Conservation (phyloP, 1,140 invertebrate genomes). For the Eriosoma lanigerum region DNA sequence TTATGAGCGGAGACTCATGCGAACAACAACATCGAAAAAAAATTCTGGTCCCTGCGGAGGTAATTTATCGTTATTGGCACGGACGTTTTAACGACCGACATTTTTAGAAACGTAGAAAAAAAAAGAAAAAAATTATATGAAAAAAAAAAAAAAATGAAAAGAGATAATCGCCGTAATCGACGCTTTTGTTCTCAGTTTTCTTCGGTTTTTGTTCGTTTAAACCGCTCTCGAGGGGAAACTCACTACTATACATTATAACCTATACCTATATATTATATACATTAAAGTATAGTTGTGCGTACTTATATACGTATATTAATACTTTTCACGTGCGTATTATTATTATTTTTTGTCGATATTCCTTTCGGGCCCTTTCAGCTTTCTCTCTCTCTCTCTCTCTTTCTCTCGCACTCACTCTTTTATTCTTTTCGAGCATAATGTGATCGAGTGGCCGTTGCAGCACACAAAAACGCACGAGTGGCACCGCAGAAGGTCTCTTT, state of each 20-base stretch:
- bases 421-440: neutral
- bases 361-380: neutral
- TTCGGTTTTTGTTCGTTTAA: no score
- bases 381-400: neutral
- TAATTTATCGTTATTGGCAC: slow-evolving; percentile 39
- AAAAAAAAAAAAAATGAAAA: neutral
- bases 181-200: slow-evolving; percentile 37
- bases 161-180: slow-evolving; percentile 24
- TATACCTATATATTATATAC: neutral
- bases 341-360: neutral
- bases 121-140: no score
- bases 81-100: slow-evolving; percentile 34
- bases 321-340: slow-evolving; percentile 4
- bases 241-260: neutral
- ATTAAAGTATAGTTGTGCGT: neutral
- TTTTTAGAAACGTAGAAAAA: neutral
- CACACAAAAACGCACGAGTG: neutral
- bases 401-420: no score
- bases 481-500: neutral
- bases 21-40: neutral
- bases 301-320: neutral
- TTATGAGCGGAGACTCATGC: neutral
- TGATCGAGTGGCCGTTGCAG: slow-evolving; percentile 6
- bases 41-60: slow-evolving; percentile 14
- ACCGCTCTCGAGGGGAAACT: neutral